Percentiles rank a stretch among this genome's conserved stretches.
phyloP scores from a whole-genome alignment of 2,888 invertebrate species.

The Limnephilus auricula region DNA sequence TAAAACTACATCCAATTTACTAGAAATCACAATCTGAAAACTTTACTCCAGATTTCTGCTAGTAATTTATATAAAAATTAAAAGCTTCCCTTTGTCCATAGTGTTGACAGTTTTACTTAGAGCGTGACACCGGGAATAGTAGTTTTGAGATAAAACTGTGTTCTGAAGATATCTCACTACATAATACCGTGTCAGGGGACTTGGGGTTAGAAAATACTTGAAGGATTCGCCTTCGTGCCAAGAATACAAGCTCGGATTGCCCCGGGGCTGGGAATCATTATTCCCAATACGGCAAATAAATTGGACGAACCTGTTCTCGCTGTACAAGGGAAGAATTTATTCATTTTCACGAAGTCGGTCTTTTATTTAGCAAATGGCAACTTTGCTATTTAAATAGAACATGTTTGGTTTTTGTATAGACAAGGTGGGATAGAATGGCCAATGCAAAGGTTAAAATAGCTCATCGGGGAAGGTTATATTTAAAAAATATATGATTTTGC shows the following conservation, averaged over 20 bases:
- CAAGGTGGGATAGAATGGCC: neutral
- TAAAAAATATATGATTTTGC: no score
- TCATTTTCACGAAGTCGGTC: neutral
- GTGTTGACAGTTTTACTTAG: neutral
- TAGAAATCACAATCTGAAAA: no score
- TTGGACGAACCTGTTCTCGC: neutral
- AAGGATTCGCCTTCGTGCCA: neutral
- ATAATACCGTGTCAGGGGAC: neutral
- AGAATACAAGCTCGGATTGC: neutral
- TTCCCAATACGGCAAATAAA: neutral
- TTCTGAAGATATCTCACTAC: neutral
- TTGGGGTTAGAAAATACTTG: neutral
- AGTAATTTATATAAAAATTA: neutral
- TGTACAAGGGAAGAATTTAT: neutral
- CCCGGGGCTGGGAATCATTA: neutral
- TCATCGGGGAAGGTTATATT: neutral
- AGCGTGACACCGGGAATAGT: neutral
- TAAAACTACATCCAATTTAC: no score
- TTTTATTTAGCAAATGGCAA: neutral
- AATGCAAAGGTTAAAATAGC: neutral
- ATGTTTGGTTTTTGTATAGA: neutral
- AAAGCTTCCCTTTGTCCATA: neutral
- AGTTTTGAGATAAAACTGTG: neutral
- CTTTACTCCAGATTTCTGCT: no score
- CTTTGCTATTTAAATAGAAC: neutral